Evolutionary conservation across 2,888 invertebrate genomes (phyloP).

Genomic region (Dolomedes plantarius): DNA sequence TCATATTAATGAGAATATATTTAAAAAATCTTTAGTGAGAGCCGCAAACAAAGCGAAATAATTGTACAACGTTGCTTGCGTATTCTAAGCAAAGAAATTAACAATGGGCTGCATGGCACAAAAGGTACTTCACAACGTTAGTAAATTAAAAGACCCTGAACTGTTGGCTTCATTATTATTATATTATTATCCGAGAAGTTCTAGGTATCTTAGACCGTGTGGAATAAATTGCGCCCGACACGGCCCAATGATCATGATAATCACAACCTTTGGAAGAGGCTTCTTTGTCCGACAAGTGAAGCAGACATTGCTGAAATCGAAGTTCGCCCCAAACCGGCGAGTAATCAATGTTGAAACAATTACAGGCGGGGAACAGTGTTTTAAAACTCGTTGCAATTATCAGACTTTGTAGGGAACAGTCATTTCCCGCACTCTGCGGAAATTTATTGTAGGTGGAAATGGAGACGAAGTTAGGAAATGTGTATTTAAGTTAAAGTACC

Average conservation of each 20-base stretch:
- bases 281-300: constrained; percentile 31
- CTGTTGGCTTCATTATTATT: constrained; percentile 25
- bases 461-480: too few relatives aligned
- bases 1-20: constrained; percentile 39
- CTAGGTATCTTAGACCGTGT: constrained; percentile 13
- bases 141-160: constrained; percentile 47
- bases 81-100: constrained; percentile 17
- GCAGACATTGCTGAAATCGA: constrained; percentile 11
- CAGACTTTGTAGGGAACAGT: too few relatives aligned
- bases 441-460: too few relatives aligned
- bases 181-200: constrained; percentile 15
- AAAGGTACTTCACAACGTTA: constrained; percentile 28
- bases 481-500: too few relatives aligned
- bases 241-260: constrained; percentile 37
- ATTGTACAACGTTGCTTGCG: background rate
- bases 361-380: too few relatives aligned
- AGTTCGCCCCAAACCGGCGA: background rate
- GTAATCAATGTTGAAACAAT: too few relatives aligned
- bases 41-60: background rate
- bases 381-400: too few relatives aligned
- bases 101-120: constrained; percentile 20
- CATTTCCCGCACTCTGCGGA: too few relatives aligned
- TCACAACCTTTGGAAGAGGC: constrained; percentile 40
- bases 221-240: constrained; percentile 28
- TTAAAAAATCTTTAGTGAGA: constrained; percentile 17